Percentiles rank a stretch among this genome's conserved stretches.
Conservation (phyloP, 37 sponge, comb jelly and placozoan species). For the Cladorhizidae sp. region DNA sequence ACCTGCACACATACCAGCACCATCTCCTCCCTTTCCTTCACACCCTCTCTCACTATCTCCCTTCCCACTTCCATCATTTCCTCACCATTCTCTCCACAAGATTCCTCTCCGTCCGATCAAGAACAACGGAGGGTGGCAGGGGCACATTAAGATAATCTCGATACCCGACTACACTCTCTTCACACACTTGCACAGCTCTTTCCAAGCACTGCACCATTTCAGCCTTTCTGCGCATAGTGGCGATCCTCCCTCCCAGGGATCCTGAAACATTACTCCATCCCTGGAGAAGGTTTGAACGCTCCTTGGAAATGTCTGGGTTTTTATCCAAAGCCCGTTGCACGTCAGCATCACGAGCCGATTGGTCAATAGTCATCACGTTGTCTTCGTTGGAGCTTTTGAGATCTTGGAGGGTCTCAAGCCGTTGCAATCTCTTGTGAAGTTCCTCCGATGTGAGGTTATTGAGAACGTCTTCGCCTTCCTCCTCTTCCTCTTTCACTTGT, state of each 20-base stretch:
- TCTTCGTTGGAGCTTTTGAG: conserved; percentile 20
- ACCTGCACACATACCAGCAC: neutral
- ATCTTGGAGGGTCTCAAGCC: conserved; percentile 40
- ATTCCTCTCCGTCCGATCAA: neutral
- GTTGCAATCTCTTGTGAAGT: conserved; percentile 40
- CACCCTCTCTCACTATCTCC: neutral
- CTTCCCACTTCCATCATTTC: neutral
- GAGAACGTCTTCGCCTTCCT: conserved; percentile 15
- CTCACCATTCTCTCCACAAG: neutral
- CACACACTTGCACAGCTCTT: neutral
- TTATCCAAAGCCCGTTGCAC: conserved; percentile 47
- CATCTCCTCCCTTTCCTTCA: neutral
- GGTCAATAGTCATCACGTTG: conserved; percentile 43
- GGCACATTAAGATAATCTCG: conserved; percentile 4
- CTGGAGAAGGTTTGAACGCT: conserved; percentile 40
- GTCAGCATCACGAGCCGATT: conserved; percentile 45
- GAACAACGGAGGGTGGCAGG: conserved; percentile 55
- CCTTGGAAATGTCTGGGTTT: conserved; percentile 76
- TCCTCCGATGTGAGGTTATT: conserved; percentile 41
- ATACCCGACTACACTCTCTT: conserved; percentile 6
- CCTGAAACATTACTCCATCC: conserved; percentile 41
- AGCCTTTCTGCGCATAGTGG: conserved; percentile 14
- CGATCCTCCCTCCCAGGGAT: conserved; percentile 23
- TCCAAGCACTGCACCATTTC: conserved; percentile 34
- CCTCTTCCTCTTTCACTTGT: conserved; percentile 11